Base-by-base conservation (phyloP, 2,888 invertebrate species). In the Pyrrhosoma nymphula region DNA sequence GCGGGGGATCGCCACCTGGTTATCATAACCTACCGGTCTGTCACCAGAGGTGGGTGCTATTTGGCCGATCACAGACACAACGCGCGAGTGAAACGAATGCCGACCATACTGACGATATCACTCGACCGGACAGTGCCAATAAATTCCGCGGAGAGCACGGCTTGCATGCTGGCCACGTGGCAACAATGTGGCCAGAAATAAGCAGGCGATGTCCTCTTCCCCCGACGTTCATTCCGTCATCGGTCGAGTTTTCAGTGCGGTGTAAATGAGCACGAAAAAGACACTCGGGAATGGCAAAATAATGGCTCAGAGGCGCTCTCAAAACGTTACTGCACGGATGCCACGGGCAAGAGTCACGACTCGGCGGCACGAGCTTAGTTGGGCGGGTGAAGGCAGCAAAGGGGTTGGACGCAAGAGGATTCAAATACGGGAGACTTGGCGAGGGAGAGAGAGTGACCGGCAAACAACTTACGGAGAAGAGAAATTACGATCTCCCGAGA, bases 241-340 rank as follows among this genome's bases (percentile, higher is more conserved):
- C 82, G 82, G 35, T 16, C 35, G 30, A 82, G 35, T 82, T 82
- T 82, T 35, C 35, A 35, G 82, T 35, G 82, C 82, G 35, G 82
- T 82, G 82, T 18, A 82, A 82, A 82, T 82, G 82, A 82, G 82
- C 82, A 30, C 35, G 30, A 30, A 30, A 35, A 60, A 82, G 30
- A 35, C 82, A 0, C 82, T 35, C 35, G 82, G 16, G 35, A 35
- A 82, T 82, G 82, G 35, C 82, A 82, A 82, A 82, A 82, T 82
- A 82, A 82, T 82, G 82, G 82, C 23, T n/a, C 12, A n/a, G 26
- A 47, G 26, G 26, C n/a, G 82, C 82, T 82, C 82, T 82, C 82
- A 35, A 82, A 82, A 82, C 82, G 35, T 82, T 82, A 35, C 82
- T 35, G 82, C 82, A 82, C 82, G 82, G 82, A 82, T 82, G 82